Evolutionary conservation across 2,113 vertebrate genomes (phyloP).

Genomic region (Promerops cafer): DNA sequence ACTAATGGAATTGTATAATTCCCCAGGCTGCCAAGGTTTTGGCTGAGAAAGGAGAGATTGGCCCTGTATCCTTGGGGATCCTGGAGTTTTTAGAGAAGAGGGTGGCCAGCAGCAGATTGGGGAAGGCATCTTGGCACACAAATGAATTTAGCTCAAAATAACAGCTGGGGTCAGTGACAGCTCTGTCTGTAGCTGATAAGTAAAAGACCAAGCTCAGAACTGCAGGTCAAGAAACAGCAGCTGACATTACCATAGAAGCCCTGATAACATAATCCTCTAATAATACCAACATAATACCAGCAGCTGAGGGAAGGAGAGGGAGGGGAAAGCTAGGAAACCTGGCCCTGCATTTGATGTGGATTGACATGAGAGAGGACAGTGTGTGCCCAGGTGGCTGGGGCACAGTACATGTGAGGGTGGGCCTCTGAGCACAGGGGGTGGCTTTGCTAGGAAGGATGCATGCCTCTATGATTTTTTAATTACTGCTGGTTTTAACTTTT

Average conservation of each 20-base stretch:
- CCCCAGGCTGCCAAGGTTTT: neutral
- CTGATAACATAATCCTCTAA: conserved; percentile 53
- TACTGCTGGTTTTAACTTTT: neutral
- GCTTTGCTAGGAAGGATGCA: neutral
- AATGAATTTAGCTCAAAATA: neutral
- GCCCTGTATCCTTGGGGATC: neutral
- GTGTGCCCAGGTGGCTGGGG: neutral
- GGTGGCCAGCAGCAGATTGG: neutral
- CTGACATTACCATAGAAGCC: neutral
- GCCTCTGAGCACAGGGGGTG: neutral
- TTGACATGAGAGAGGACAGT: neutral
- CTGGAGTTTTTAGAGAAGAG: neutral
- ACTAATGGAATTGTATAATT: no score
- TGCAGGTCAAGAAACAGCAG: conserved; percentile 11
- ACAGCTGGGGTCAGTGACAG: neutral
- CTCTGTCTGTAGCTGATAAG: conserved; percentile 6
- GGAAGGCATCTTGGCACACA: neutral
- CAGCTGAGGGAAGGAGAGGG: neutral
- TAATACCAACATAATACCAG: neutral
- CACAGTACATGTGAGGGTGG: no score
- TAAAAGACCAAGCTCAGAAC: neutral
- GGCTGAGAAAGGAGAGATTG: neutral
- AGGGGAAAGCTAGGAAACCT: neutral
- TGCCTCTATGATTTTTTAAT: neutral
- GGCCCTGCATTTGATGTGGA: neutral